Base-by-base conservation (phyloP, 2,113 vertebrate genomes). In the Tupaia tana region DNA sequence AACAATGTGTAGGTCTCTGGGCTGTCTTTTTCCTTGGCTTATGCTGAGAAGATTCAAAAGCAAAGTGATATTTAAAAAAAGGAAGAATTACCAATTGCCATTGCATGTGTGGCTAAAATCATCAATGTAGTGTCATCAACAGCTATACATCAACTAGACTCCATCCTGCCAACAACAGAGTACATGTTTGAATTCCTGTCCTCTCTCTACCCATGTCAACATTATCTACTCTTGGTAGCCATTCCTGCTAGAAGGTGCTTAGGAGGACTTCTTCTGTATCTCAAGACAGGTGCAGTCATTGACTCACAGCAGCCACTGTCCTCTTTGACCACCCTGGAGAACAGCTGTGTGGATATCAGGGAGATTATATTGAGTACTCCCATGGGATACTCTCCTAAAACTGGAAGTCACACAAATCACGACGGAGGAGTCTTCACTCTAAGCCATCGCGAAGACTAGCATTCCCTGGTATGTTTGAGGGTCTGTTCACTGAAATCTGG, bases 1-100 rank as follows among this genome's bases (percentile, higher is more conserved):
- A 54, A 64, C 63, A 59, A 61, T 75, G 71, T 54, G 25, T 52
- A 52, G 59, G 18, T 92, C 11, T 95, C 67, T 70, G 73, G 29
- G 29, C 19, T 80, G 2, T 22, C 18, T 25, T 83, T 25, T 54
- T 27, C 29, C 56, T 86, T 71, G 70, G 34, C 24, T 93, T 86
- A 79, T 78, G 61, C 20, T 91, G 58, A 88, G 83, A 82, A 82
- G 59, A 83, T 34, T 86, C 16, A 19, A 56, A 63, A 94, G 64
- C 59, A 78, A 86, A 63, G 73, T 73, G 7, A 73, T 11, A 61
- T 59, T 80, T 83, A 43, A 43, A 6, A 43, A 43, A 43, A 6
- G 43, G 43, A 43, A 43, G 43, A 77, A 92, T 16, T n/a, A 22
- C 56, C 11, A 85, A 19, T 19, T 90, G 34, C 15, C 22, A 3